Base-by-base conservation (phyloP, 2,888 invertebrate genomes). In the Diarsia rubi region DNA sequence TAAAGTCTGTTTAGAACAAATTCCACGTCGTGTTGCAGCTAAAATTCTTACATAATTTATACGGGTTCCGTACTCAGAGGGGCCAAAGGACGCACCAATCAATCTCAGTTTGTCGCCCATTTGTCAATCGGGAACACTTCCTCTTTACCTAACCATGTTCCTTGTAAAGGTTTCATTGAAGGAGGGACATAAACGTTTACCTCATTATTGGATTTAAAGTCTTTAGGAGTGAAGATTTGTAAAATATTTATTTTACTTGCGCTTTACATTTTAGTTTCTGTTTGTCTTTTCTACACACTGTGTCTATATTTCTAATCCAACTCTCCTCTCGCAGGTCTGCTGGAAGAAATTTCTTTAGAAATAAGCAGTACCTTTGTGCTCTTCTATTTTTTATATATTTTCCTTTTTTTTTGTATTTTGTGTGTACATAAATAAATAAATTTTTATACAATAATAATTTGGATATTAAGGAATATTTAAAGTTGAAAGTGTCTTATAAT, bases 51-150 rank as follows among this genome's bases (percentile, higher is more conserved):
- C 73, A 78, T 85, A 75, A 83, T 84, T 86, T 86, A 86, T 79
- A 75, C 74, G 75, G 80, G 85, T 82, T 75, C 64, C 19, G 44
- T 67, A 69, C 78, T 67, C 69, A 59, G 37, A 65, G 69, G 78
- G 70, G 60, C 49, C 37, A 65, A 62, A 77, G 76, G 72, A 77
- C 64, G 65, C 59, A 72, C 78, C 72, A 67, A 87, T 86, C 83
- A 83, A 85, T 87, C 86, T 87, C 72, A 82, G 75, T 82, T 81
- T 75, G 65, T 81, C 74, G 52, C 67, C 87, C 86, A 78, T 87
- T 86, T 86, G 78, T 86, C 83, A 87, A 76, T 73, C 42, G 42
- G 24, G 21, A 60, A 78, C 75, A 78, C 68, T 80, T 78, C 80
- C 72, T 69, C 65, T 64, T 78, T 57, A 65, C 47, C 44, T 63